Base-by-base conservation (phyloP, 2,797 vertebrate genomes). In the Eulemur rubriventer region DNA sequence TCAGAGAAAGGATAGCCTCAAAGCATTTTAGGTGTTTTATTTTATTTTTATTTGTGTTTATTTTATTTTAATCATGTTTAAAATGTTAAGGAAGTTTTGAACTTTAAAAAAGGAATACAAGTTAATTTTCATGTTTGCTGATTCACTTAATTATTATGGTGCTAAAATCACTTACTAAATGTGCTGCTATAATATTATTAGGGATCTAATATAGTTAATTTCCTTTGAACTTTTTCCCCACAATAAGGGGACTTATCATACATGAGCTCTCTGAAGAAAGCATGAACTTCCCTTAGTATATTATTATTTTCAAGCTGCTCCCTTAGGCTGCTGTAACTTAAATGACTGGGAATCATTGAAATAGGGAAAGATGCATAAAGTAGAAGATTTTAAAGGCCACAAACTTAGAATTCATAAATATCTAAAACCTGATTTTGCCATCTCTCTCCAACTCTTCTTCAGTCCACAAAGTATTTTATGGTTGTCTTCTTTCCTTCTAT, bases 101-200 rank as follows among this genome's bases (percentile, higher is more conserved):
- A 79, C 61, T 86, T 95, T 82, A 30, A 46, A 61, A 90, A 90
- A 33, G 22, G 33, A 94, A 41, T 87, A 16, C 30, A 93, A 85
- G 24, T 89, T 84, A 63, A 24, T 80, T 50, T 65, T 93, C 35
- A 59, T 16, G n/a, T 65, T 48, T 70, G 33, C 73, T 73, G 55
- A 91, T 89, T 94, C 69, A 83, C 33, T 92, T 79, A 43, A 55
- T 85, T 50, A 65, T 69, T 38, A 41, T 85, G 38, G 50, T 95
- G 73, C 83, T 94, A 61, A 89, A 88, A 85, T 67, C 43, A 61
- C 7, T 41, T 82, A 67, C 35, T 87, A 80, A 67, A 61, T 75
- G 72, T 67, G 20, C 50, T 89, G 52, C 61, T 94, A 26, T 57
- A 57, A 57, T 55, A 63, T 48, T 43, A 55, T 63, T 61, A 43